A percentile compares a stretch with the other conserved stretches of the same genome.
phyloP scores from a whole-genome alignment of 2,113 vertebrate genomes.

The Cottus gobio region DNA sequence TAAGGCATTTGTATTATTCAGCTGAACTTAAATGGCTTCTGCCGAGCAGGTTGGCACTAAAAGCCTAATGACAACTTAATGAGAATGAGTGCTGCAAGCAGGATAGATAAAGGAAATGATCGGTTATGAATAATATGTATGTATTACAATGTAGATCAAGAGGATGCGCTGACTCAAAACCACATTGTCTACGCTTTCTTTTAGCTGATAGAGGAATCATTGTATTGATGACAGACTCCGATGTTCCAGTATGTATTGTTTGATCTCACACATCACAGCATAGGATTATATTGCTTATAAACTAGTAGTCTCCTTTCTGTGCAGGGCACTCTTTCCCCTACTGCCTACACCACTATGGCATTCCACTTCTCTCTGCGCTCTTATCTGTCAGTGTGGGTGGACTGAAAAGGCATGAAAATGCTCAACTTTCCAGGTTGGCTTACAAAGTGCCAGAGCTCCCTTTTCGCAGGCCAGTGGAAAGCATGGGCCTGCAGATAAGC shows the following conservation, averaged over 20 bases:
- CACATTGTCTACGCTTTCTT: background rate
- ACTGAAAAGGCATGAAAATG: slow-evolving; percentile 33
- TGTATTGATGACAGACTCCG: background rate
- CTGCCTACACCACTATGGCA: slow-evolving; percentile 32
- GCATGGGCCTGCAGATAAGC: slow-evolving; percentile 13
- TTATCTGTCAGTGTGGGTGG: slow-evolving; percentile 43
- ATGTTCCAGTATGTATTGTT: background rate
- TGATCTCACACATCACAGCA: background rate
- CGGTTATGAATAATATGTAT: slow-evolving; percentile 6
- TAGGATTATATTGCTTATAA: slow-evolving; percentile 18
- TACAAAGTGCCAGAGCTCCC: slow-evolving; percentile 33
- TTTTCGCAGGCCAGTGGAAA: slow-evolving; percentile 25
- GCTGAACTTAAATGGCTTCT: slow-evolving; percentile 70
- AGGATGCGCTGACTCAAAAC: slow-evolving; percentile 2
- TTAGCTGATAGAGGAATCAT: background rate
- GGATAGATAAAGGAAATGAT: slow-evolving; percentile 41
- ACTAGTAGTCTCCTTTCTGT: slow-evolving; percentile 21
- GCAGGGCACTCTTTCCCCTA: slow-evolving; percentile 5
- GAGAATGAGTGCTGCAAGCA: slow-evolving; percentile 27
- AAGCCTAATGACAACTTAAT: slow-evolving; percentile 62
- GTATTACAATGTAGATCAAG: slow-evolving; percentile 19
- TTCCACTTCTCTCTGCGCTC: slow-evolving; percentile 43
- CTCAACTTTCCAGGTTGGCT: slow-evolving; percentile 42
- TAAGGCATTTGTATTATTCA: slow-evolving; percentile 77
- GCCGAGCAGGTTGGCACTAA: slow-evolving; percentile 52